Percentiles rank a stretch among this genome's conserved stretches.
Evolutionary conservation across 2,113 vertebrate genomes (phyloP).

Genomic region (Naja naja): DNA sequence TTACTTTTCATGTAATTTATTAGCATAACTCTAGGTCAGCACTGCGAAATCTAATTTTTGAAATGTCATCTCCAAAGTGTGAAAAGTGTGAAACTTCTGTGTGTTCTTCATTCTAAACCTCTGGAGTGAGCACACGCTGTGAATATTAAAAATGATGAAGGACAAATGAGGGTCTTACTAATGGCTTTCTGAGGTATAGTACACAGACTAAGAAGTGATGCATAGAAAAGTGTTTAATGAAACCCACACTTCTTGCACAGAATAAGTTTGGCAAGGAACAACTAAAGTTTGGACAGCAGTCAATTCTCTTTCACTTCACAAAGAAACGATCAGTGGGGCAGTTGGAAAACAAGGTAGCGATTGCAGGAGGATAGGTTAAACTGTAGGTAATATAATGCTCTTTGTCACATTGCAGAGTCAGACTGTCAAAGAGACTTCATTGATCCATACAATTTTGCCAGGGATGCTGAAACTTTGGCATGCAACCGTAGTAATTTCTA

Average conservation of each 20-base stretch:
- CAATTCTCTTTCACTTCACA: not conserved
- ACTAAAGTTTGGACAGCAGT: not conserved
- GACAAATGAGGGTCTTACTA: not conserved
- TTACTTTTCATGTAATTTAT: conserved; percentile 49
- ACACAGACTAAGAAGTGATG: not conserved
- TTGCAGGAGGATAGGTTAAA: not conserved
- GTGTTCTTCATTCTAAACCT: not conserved
- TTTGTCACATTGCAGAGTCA: not conserved
- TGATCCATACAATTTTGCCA: not conserved
- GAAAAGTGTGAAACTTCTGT: conserved; percentile 27
- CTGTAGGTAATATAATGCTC: not conserved
- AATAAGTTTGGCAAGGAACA: not conserved
- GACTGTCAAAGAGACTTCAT: not conserved
- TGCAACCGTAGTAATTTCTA: not conserved
- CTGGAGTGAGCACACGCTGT: not conserved
- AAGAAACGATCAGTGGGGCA: not conserved
- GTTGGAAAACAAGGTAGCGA: not conserved
- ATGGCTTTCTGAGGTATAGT: not conserved
- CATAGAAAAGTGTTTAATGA: not conserved
- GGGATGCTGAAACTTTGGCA: not conserved
- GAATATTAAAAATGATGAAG: not conserved
- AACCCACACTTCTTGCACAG: not conserved
- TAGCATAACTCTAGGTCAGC: conserved; percentile 50
- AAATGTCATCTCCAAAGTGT: conserved; percentile 51
- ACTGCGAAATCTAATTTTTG: conserved; percentile 26